Base-by-base conservation (phyloP, 2,113 vertebrate species). In the Chaenogobius annularis region DNA sequence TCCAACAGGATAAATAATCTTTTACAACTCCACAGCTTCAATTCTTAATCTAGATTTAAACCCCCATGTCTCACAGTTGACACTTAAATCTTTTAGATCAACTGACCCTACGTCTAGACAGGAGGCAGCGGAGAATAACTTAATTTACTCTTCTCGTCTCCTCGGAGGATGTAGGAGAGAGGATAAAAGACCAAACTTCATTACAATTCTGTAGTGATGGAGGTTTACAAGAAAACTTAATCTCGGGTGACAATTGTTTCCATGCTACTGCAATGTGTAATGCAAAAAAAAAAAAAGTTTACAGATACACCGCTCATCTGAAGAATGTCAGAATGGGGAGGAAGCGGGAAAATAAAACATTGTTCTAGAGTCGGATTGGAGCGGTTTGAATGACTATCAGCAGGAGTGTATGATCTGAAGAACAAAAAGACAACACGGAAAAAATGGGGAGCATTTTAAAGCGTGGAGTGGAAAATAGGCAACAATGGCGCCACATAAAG, bases 91-190 rank as follows among this genome's bases (percentile, higher is more conserved):
- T 81, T 56, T 35, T 69, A 78, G 82, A 75, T 84, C 70, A 77
- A 77, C 76, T 77, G 84, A 85, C 80, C 70, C 61, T 22, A 67
- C 72, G 81, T 86, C 70, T 85, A 83, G 73, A 84, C 74, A 63
- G 66, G 26, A 88, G 82, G 75, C 76, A 80, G 73, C 74, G 68
- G 56, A 82, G 68, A 85, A 80, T 80, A 84, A 72, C 73, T 77
- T 70, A 47, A 71, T 70, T 72, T 70, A 40, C 64, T 64, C 70
- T 35, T 74, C 59, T 73, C 58, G 62, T 73, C 75, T 84, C 76
- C 63, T 75, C 20, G 65, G 70, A 75, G 68, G 26, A 64, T 9
- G 44, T 15, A 68, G 43, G 26, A 26, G 31, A 58, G 13, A 54
- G 54, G 59, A 67, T 78, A 48, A 79, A 80, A 70, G 40, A 68